Percentiles rank a stretch among this genome's conserved stretches.
Conservation (phyloP, 92 coral and sea anemone species). For the Pocillopora meandrina region DNA sequence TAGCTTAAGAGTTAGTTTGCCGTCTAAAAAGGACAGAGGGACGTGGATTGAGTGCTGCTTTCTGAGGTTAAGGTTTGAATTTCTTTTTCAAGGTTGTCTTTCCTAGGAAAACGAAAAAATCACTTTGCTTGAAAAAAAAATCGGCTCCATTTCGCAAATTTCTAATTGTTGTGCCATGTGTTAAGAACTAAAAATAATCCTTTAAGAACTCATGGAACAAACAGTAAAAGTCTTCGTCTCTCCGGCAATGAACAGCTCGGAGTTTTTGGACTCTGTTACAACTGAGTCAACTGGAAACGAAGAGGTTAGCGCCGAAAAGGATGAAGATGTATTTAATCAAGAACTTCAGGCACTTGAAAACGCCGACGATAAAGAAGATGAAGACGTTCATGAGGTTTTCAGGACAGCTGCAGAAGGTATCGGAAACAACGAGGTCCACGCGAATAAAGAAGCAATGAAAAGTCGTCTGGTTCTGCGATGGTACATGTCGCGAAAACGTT, state of each 20-base stretch:
- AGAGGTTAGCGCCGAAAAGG: background rate
- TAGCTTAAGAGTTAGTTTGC: too few species aligned
- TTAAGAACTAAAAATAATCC: background rate
- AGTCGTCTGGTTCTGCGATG: background rate
- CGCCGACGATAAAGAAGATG: background rate
- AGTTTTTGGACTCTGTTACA: slow-evolving; percentile 2
- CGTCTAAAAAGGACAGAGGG: too few species aligned
- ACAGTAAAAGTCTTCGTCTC: background rate
- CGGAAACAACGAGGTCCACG: background rate
- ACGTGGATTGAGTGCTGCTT: too few species aligned
- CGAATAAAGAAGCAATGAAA: background rate
- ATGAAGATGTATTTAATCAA: background rate
- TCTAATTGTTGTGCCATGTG: background rate
- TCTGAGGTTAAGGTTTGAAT: too few species aligned
- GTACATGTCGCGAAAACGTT: slow-evolving; percentile 63
- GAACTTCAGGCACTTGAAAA: background rate
- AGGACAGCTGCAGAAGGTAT: background rate
- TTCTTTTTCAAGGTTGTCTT: too few species aligned
- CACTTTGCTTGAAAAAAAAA: too few species aligned
- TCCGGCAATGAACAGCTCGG: background rate
- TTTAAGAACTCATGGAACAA: background rate
- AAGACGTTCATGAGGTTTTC: background rate
- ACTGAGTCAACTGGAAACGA: background rate
- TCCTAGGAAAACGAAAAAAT: too few species aligned
- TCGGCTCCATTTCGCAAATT: background rate